These are phyloP conservation scores for Monochamus alternatus DNA, from an alignment of 2,888 invertebrate species.

Conservation along the genomic window DNA sequence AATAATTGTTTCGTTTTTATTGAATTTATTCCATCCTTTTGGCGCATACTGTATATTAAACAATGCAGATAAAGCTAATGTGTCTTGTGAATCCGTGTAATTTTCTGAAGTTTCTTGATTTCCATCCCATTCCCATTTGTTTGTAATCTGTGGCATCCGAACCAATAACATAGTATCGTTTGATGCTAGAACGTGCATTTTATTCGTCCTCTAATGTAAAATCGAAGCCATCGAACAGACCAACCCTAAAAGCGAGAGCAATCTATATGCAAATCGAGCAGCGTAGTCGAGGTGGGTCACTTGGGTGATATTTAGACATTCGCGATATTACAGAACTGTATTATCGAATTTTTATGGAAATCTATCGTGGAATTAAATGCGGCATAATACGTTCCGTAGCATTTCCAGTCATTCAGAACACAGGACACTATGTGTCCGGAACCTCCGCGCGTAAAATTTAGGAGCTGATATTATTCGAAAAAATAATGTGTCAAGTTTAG, in stretches of 20 bases:
- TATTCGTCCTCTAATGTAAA: constrained; percentile 13
- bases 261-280: constrained; percentile 38
- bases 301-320: constrained; percentile 36
- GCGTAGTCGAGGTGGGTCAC: constrained; percentile 27
- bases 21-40: too few relatives aligned
- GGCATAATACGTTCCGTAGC: neutral
- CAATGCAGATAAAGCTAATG: too few relatives aligned
- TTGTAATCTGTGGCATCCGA: neutral
- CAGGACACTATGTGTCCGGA: too few relatives aligned
- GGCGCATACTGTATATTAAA: too few relatives aligned
- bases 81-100: too few relatives aligned
- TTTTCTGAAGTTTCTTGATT: too few relatives aligned
- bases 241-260: constrained; percentile 31
- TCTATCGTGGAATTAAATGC: neutral
- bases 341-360: constrained; percentile 38
- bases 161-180: neutral
- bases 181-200: neutral
- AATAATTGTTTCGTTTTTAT: too few relatives aligned
- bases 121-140: neutral
- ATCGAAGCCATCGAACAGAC: constrained; percentile 33
- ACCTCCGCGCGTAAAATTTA: too few relatives aligned
- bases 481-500: too few relatives aligned
- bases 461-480: too few relatives aligned
- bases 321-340: constrained; percentile 29
- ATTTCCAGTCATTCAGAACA: neutral